These are phyloP conservation scores for Bradypus variegatus DNA, from an alignment of 2,797 vertebrate species.

Conservation along the genomic window DNA sequence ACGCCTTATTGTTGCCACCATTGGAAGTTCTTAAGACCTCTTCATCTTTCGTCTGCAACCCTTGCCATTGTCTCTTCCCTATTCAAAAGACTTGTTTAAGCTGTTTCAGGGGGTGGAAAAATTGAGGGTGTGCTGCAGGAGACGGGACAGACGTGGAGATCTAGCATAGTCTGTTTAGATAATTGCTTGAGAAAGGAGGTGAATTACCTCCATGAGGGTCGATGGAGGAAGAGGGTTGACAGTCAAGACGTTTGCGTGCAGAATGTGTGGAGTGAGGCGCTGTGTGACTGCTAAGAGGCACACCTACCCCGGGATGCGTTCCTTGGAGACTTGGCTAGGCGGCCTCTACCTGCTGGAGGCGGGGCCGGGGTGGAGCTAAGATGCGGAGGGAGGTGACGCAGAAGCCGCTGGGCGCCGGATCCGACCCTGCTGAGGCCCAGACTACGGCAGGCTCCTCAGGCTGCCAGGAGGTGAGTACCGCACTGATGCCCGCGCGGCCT, in stretches of 20 bases:
- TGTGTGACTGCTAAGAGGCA: accelerated
- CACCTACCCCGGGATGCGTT: accelerated
- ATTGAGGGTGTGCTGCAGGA: not conserved
- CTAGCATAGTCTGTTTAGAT: not conserved
- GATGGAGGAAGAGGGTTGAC: not conserved
- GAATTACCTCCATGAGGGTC: not conserved
- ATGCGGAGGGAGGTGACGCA: conserved; percentile 43
- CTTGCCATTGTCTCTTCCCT: not conserved
- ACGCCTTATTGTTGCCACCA: not conserved
- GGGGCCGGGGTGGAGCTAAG: conserved; percentile 43
- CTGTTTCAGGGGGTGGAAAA: not conserved
- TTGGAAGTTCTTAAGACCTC: not conserved
- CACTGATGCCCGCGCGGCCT: accelerated
- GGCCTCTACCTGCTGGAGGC: conserved; percentile 44
- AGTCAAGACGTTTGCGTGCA: not conserved
- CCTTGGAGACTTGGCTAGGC: accelerated
- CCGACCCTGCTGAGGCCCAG: not conserved
- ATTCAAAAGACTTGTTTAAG: not conserved
- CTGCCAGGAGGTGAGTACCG: conserved; percentile 18
- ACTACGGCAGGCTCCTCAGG: not conserved
- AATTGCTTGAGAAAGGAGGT: not conserved
- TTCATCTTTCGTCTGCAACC: not conserved
- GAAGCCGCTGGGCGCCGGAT: not conserved
- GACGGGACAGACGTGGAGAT: not conserved
- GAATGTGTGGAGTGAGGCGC: accelerated